Evolutionary conservation across 1,140 invertebrate species (phyloP), one percentile per base, ranked within the genome.

Genomic region (Scaptomyza hsui): DNA sequence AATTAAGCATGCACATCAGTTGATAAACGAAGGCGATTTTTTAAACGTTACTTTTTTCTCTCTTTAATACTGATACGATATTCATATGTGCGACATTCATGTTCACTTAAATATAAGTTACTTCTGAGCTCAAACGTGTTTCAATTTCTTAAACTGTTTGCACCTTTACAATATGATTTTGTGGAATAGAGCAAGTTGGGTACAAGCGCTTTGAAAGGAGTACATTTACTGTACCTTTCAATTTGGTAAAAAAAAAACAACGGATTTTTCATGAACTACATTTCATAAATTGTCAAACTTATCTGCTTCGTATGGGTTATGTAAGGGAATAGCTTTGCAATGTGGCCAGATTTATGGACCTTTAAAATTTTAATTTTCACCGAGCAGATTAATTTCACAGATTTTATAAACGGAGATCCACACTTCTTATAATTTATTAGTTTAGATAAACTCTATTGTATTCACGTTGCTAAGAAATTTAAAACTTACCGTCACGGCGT

Each of bases 401-500:
- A 67, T 72, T 89, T 72, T 73, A 75, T 64, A 70, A 51, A 68
- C 69, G 49, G 75, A 72, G 57, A 78, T 72, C 59, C 67, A 75
- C 78, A 88, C 70, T 69, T 75, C 74, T 56, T 42, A 37, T 26
- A 37, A 29, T 19, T 29, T 1, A 37, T 37, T 37, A 3, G 24
- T 24, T 24, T n/a, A 9, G 9, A 29, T 29, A 1, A 29, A 9
- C 26, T 29, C 9, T 29, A 29, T 9, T 29, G 9, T 29, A 51
- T 53, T 10, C 63, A 56, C 59, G 73, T 57, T 9, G 9, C 37
- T 26, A 10, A 39, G 45, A 61, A 32, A 45, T 56, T 4, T 44
- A 52, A 37, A 56, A 94, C 95, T 96, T 93, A 96, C 96, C 95
- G 96, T 95, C 72, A 95, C 93, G 90, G 94, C 94, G 92, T 95